Evolutionary conservation across 1,140 invertebrate species (phyloP).

Genomic region (Bursaphelenchus mucronatus): DNA sequence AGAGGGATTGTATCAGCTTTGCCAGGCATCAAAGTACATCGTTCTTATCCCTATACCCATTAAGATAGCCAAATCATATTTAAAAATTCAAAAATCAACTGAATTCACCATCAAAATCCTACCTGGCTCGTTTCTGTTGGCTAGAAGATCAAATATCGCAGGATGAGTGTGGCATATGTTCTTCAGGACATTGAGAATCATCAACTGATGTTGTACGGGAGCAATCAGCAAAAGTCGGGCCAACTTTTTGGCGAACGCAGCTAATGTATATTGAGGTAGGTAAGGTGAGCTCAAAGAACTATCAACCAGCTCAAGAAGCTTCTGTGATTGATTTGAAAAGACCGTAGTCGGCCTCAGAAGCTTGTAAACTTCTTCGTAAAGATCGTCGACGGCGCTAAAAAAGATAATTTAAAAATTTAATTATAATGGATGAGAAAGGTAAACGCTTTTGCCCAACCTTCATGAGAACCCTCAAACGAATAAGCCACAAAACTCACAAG

Average conservation of each 20-base stretch:
- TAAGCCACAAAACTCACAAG: conserved; percentile 10
- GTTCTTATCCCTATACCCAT: too few relatives aligned
- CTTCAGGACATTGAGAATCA: conserved; percentile 16
- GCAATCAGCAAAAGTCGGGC: conserved; percentile 13
- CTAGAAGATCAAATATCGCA: conserved; percentile 11
- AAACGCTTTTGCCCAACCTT: too few relatives aligned
- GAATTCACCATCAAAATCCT: too few relatives aligned
- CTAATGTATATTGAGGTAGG: conserved; percentile 14
- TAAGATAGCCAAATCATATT: too few relatives aligned
- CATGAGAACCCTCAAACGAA: too few relatives aligned
- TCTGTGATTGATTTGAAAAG: background rate
- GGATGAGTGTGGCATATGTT: conserved; percentile 2
- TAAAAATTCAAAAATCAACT: too few relatives aligned
- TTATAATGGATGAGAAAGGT: too few relatives aligned
- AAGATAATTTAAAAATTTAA: background rate
- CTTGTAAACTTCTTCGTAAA: conserved; percentile 14
- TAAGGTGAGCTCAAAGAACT: conserved; percentile 13
- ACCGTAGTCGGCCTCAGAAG: conserved; percentile 12
- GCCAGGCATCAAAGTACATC: too few relatives aligned
- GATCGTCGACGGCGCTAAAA: conserved; percentile 16
- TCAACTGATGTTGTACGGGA: background rate
- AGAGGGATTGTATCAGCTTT: background rate
- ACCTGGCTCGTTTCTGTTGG: conserved; percentile 9
- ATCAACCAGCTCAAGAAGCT: conserved; percentile 8
- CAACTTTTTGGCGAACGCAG: conserved; percentile 14